Evolutionary conservation across 2,113 vertebrate genomes (phyloP).

Genomic region (Colossoma macropomum): DNA sequence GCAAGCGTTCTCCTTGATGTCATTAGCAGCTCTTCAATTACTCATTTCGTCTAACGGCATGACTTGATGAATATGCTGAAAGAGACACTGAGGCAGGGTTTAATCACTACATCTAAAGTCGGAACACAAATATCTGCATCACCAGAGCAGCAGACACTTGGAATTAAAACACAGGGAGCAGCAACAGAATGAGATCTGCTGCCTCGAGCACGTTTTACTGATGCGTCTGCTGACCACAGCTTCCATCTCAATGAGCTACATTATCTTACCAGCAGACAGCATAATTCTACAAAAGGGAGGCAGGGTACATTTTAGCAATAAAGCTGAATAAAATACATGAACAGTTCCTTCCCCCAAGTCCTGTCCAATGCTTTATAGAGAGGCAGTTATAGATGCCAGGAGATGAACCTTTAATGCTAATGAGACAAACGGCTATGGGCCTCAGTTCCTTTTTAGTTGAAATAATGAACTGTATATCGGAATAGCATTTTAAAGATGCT

Average conservation of each 20-base stretch:
- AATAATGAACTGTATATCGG: background rate
- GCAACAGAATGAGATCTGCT: background rate
- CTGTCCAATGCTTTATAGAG: conserved; percentile 8
- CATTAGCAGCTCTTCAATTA: conserved; percentile 20
- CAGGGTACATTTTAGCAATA: conserved; percentile 7
- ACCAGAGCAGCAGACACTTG: conserved; percentile 22
- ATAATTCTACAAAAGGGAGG: conserved; percentile 15
- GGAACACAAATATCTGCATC: conserved; percentile 39
- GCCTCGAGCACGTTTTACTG: conserved; percentile 22
- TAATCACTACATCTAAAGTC: conserved; percentile 29
- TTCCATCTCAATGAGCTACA: conserved; percentile 23
- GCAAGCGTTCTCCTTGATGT: conserved; percentile 4
- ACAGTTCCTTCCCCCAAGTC: background rate
- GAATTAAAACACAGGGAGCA: conserved; percentile 29
- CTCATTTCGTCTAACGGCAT: conserved; percentile 15
- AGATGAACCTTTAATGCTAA: conserved; percentile 25
- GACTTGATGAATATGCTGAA: conserved; percentile 30
- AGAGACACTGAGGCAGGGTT: background rate
- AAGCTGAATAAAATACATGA: background rate
- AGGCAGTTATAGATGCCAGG: background rate
- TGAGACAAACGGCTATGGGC: background rate
- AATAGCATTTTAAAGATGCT: background rate
- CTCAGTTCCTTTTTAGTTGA: background rate
- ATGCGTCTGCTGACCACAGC: conserved; percentile 16
- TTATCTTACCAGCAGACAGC: conserved; percentile 15